A percentile compares a stretch with the other conserved stretches of the same genome.
phyloP scores from a whole-genome alignment of 2,888 invertebrate species.

The Ptychoptera albimana region DNA sequence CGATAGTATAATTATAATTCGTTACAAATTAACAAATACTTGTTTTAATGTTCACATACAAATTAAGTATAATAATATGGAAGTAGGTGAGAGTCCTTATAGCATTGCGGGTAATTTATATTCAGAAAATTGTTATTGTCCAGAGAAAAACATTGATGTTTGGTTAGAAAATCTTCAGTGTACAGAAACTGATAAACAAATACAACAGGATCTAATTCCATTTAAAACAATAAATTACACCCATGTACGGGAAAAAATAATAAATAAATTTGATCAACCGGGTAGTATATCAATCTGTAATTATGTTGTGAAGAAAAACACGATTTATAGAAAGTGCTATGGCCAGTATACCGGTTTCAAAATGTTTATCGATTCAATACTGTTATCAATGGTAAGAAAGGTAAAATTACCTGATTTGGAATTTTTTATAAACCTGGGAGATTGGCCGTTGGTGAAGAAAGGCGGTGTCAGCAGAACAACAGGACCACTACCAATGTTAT shows the following conservation, averaged over 20 bases:
- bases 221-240: slow-evolving; percentile 59
- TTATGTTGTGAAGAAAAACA: slow-evolving; percentile 69
- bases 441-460: slow-evolving; percentile 73
- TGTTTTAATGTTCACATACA: slow-evolving; percentile 55
- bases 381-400: slow-evolving; percentile 69
- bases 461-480: slow-evolving; percentile 28
- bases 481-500: slow-evolving; percentile 64
- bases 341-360: slow-evolving; percentile 92
- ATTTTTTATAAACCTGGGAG: slow-evolving; percentile 83
- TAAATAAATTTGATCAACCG: slow-evolving; percentile 58
- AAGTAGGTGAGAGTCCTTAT: slow-evolving; percentile 26
- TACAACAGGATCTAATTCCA: slow-evolving; percentile 49
- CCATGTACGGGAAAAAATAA: slow-evolving; percentile 41
- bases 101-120: slow-evolving; percentile 37
- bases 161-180: slow-evolving; percentile 59
- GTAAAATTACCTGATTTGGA: slow-evolving; percentile 72
- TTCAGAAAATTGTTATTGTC: slow-evolving; percentile 77
- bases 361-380: slow-evolving; percentile 81
- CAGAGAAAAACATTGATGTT: slow-evolving; percentile 37
- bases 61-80: slow-evolving; percentile 34
- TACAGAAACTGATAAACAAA: slow-evolving; percentile 44
- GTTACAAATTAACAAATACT: slow-evolving; percentile 65
- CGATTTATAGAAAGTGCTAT: slow-evolving; percentile 75
- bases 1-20: slow-evolving; percentile 68
- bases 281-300: slow-evolving; percentile 78